phyloP scores from a whole-genome alignment of 2,888 invertebrate species.

The Orthosia gracilis region DNA sequence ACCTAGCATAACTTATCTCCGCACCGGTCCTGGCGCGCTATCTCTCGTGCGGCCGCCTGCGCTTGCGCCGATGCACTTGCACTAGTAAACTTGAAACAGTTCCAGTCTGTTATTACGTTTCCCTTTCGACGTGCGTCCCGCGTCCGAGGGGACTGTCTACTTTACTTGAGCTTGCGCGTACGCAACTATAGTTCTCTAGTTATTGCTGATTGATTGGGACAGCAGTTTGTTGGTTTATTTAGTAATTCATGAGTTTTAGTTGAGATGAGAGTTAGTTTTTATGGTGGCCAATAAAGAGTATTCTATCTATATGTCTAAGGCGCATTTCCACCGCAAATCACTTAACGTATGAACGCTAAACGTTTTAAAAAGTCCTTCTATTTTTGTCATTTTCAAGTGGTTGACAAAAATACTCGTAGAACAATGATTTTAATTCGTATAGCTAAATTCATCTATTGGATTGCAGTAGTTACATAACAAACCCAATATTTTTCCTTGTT shows the following conservation, averaged over 20 bases:
- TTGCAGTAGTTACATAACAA: too few species aligned
- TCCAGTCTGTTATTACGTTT: slow-evolving; percentile 78
- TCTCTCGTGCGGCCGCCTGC: slow-evolving; percentile 65
- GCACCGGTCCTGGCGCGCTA: slow-evolving; percentile 45
- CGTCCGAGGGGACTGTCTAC: slow-evolving; percentile 60
- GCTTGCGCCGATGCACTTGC: slow-evolving; percentile 81
- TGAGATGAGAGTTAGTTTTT: neutral
- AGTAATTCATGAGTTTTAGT: neutral
- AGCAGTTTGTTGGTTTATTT: neutral
- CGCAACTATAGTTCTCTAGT: slow-evolving; percentile 29
- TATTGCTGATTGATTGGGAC: neutral
- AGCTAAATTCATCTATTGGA: neutral
- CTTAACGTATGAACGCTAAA: neutral
- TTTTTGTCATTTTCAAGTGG: neutral
- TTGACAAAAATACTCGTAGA: neutral
- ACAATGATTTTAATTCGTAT: neutral
- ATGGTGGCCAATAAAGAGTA: neutral
- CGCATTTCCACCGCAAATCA: neutral
- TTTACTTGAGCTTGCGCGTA: slow-evolving; percentile 38
- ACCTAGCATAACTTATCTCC: slow-evolving; percentile 53
- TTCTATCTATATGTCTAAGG: neutral
- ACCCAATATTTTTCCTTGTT: too few species aligned
- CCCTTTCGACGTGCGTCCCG: slow-evolving; percentile 77
- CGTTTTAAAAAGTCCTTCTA: neutral
- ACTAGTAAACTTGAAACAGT: slow-evolving; percentile 86